These are phyloP conservation scores for Arnoldichthys spilopterus DNA, from an alignment of 2,797 vertebrate species.

Conservation along the genomic window DNA sequence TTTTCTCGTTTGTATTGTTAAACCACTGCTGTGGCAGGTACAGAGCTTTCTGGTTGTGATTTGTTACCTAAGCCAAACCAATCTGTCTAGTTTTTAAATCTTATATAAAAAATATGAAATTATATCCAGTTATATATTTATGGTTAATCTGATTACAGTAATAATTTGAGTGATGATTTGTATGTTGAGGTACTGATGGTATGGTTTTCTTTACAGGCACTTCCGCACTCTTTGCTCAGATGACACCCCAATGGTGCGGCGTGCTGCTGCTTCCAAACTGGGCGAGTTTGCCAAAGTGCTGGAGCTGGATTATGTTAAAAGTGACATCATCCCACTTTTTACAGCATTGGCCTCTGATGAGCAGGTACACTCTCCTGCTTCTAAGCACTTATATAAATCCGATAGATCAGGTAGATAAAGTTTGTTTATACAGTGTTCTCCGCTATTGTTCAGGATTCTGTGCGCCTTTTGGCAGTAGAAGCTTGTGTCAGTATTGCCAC, in stretches of 20 bases:
- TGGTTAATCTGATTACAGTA: too few species aligned
- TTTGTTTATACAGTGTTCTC: neutral
- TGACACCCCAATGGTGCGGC: slow-evolving; percentile 88
- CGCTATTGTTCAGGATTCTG: slow-evolving; percentile 80
- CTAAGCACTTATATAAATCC: neutral
- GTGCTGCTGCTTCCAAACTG: slow-evolving; percentile 86
- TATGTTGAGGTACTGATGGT: neutral
- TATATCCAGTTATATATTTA: too few species aligned
- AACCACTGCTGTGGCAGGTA: neutral
- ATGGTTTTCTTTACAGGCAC: slow-evolving; percentile 68
- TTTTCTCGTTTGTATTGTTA: neutral
- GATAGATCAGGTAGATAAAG: neutral
- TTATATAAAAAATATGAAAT: too few species aligned
- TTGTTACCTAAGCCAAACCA: neutral
- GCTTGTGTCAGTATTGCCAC: slow-evolving; percentile 91
- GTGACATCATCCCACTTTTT: slow-evolving; percentile 87
- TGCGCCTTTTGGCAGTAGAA: slow-evolving; percentile 88
- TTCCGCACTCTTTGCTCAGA: slow-evolving; percentile 88
- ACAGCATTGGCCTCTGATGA: slow-evolving; percentile 87
- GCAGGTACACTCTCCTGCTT: slow-evolving; percentile 73
- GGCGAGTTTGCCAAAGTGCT: slow-evolving; percentile 88
- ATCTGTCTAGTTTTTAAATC: neutral
- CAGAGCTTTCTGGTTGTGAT: neutral
- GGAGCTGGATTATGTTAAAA: slow-evolving; percentile 87
- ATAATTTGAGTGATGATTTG: too few species aligned